Evolutionary conservation across 2,888 invertebrate species (phyloP), one percentile per base, ranked within the genome.

Genomic region (Gastracanthus pulcherrimus): DNA sequence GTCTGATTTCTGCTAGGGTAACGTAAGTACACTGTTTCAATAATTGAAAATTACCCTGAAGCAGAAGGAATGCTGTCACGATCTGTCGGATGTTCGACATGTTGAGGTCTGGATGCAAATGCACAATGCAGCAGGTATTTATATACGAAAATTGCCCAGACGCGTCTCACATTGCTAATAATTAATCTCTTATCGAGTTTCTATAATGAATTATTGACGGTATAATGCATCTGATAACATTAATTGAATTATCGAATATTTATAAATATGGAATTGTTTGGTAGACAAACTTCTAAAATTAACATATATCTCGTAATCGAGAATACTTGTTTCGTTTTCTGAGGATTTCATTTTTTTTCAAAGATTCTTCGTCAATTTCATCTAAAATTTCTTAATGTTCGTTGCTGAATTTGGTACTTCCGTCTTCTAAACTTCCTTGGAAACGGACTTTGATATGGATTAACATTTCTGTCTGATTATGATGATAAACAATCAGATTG

Each of bases 31-130:
- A n/a, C n/a, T n/a, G n/a, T n/a, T n/a, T n/a, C n/a, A n/a, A n/a
- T 45, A 45, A 11, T 4, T 16, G 0, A 1, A 41, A 29, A 36
- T 80, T 80, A 80, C 80, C 75, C 19, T 64, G 75, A n/a, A 45
- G 31, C 3, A 70, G n/a, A 1, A 80, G 11, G 16, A 80, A 38
- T 3, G 60, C 29, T 3, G 31, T n/a, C 4, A 48, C 31, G 6
- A 80, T 41, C 7, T 38, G 13, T 19, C 19, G n/a, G 31, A 64
- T 64, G 4, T 19, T 31, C 41, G 34, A 16, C 79, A 66, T 74
- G 2, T 45, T 79, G 58, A n/a, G 23, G 23, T 34, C 3, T 23
- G 19, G 60, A 60, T 60, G 23, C 0, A 48, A 70, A 19, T n/a
- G 31, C 23, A 6, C 2, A 11, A 11, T 45, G 4, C 11, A 29